Conservation (phyloP, 2,888 invertebrate species). For the Eupithecia insigniata region DNA sequence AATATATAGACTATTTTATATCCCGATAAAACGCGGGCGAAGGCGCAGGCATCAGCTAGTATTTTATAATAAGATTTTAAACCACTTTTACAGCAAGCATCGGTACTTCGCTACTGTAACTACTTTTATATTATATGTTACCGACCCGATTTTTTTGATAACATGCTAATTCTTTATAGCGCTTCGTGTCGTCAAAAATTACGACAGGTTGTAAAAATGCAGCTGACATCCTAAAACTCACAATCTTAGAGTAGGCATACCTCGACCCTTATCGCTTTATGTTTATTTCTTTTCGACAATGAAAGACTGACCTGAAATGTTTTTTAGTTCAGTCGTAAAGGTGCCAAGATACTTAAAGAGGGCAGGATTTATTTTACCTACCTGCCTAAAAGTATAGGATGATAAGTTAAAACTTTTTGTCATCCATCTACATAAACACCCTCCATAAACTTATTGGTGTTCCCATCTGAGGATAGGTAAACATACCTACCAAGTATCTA, state of each 20-base stretch:
- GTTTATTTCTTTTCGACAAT: slow-evolving; percentile 10
- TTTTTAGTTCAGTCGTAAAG: slow-evolving; percentile 6
- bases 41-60: no score
- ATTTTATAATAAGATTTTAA: no score
- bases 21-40: no score
- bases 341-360: slow-evolving; percentile 3
- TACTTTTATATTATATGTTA: not conserved
- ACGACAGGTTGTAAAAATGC: not conserved
- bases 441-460: not conserved
- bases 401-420: not conserved
- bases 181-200: slow-evolving; percentile 11
- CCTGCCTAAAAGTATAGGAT: not conserved
- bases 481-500: not conserved
- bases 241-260: not conserved
- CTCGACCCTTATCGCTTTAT: not conserved
- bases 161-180: not conserved
- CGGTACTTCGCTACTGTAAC: no score
- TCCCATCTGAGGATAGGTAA: not conserved
- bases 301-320: slow-evolving; percentile 14
- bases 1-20: no score
- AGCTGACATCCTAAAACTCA: not conserved
- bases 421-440: not conserved
- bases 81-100: no score
- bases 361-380: not conserved
- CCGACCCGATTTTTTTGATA: not conserved